phyloP scores from a whole-genome alignment of 2,113 vertebrate species.

The Thermophis baileyi region DNA sequence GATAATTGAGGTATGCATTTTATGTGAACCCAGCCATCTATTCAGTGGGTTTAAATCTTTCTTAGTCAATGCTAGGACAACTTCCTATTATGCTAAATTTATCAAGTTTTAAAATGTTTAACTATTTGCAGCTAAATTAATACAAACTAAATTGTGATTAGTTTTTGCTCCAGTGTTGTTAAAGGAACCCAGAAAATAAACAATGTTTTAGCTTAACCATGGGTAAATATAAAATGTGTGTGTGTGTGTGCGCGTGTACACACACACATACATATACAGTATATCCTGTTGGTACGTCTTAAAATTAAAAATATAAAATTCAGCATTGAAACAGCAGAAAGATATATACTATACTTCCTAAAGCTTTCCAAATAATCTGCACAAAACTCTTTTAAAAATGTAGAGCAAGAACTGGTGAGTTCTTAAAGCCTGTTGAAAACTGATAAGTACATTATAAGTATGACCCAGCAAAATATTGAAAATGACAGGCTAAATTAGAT shows the following conservation, averaged over 20 bases:
- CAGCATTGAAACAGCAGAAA: neutral
- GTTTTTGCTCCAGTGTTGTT: neutral
- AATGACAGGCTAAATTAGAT: neutral
- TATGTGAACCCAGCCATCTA: neutral
- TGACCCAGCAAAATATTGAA: slow-evolving; percentile 9
- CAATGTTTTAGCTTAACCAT: neutral
- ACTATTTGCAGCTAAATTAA: neutral
- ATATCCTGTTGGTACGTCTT: neutral
- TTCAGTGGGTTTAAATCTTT: neutral
- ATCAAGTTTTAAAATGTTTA: neutral
- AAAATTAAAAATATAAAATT: neutral
- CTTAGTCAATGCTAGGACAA: neutral
- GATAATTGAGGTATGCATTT: neutral
- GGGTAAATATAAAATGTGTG: neutral
- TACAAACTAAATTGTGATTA: neutral
- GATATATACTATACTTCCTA: neutral
- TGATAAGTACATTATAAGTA: neutral
- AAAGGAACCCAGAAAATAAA: neutral
- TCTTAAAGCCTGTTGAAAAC: neutral
- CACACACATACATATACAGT: too few relatives aligned
- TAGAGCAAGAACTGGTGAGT: neutral
- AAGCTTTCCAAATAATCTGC: neutral
- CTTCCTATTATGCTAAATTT: neutral
- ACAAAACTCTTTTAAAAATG: neutral
- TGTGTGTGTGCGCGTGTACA: too few relatives aligned